Evolutionary conservation across 2,888 invertebrate species (phyloP).

Genomic region (Caenorhabditis drosophilae): DNA sequence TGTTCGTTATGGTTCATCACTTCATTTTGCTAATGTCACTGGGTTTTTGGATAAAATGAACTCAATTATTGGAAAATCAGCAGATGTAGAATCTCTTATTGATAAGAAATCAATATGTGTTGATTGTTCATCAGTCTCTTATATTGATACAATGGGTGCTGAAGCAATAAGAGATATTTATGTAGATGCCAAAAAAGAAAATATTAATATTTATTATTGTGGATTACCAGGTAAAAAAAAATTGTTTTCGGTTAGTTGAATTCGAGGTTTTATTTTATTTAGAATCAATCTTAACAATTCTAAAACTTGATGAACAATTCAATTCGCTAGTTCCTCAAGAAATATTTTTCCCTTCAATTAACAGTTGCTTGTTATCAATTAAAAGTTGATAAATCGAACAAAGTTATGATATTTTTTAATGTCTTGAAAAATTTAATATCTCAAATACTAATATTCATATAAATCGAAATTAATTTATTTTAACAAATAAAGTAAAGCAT

Average conservation of each 20-base stretch:
- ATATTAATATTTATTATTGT: conserved; percentile 25
- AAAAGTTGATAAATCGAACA: no score
- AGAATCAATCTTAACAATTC: conserved; percentile 23
- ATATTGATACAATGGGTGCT: conserved; percentile 60
- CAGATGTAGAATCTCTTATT: conserved; percentile 24
- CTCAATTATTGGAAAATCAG: conserved; percentile 28
- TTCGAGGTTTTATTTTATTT: conserved; percentile 1
- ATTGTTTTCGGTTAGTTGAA: neutral
- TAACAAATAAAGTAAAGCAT: neutral
- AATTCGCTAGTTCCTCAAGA: conserved; percentile 11
- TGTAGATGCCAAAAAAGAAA: conserved; percentile 18
- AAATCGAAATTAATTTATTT: neutral
- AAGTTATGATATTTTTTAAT: no score
- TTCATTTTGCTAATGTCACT: conserved; percentile 61
- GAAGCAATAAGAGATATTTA: conserved; percentile 48
- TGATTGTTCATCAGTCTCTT: conserved; percentile 55
- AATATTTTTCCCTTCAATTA: conserved; percentile 26
- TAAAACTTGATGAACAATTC: conserved; percentile 24
- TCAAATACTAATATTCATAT: no score
- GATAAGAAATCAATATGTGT: conserved; percentile 41
- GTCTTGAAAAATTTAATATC: no score
- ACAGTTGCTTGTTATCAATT: no score
- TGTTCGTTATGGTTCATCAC: conserved; percentile 46
- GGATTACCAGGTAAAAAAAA: conserved; percentile 3
- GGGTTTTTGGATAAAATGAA: conserved; percentile 48